Base-by-base conservation (phyloP, 2,797 vertebrate genomes). In the Coendou prehensilis region DNA sequence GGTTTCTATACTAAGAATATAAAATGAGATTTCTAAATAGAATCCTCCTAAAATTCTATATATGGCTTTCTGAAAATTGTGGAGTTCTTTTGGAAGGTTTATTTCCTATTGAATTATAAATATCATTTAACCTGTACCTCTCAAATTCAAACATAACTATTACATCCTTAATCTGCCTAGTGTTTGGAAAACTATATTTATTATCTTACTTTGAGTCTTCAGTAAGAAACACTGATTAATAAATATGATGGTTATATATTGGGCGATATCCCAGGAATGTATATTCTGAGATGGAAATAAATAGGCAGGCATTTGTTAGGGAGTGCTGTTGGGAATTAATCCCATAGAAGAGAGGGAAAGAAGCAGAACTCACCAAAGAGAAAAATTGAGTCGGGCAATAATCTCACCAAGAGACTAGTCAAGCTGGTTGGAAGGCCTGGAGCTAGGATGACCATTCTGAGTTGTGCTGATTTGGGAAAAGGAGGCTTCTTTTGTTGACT, bases 201-300 rank as follows among this genome's bases (percentile, higher is more conserved):
- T 85, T 54, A 67, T 91, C 52, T 89, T 89, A 89, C 84, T 56
- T 41, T 86, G n/a, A 94, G 10, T 75, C 37, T 88, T 91, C 11
- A 63, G 5, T 20, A 80, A 73, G 26, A 56, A 69, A 91, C 26
- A 37, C 17, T 89, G n/a, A 52, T 45, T 83, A n/a, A 59, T 45
- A 79, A 30, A 57, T 63, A 28, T 57, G 3, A 57, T 33, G 50
- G 33, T 67, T 73, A 41, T 37, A 0, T 45, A 28, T 87, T 88
- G 61, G 54, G 33, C 45, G 6, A 76, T 87, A 20, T 64, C 28
- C n/a, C 50, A 13, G 57, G 47, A 69, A 96, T 73, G 6, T 5
- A 18, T 11, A 63, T 73, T 81, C 67, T 71, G 30, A 88, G 54
- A 87, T 59, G 23, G 41, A 81, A 79, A 47, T 54, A 76, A n/a